Evolutionary conservation across 2,113 vertebrate genomes (phyloP).

Genomic region (Rhinogobius similis): DNA sequence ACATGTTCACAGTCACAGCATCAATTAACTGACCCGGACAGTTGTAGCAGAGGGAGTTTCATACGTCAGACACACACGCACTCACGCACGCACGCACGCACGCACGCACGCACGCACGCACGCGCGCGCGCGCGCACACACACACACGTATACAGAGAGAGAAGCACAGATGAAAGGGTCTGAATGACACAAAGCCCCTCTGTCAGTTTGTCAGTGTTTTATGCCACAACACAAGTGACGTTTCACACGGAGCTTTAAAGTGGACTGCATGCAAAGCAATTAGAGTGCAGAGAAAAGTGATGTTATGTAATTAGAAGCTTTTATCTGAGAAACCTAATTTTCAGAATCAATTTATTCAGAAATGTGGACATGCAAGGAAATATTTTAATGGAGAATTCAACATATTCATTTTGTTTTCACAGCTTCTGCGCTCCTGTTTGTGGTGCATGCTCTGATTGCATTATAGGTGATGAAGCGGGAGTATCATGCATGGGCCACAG

Average conservation of each 20-base stretch:
- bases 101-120: too few species aligned
- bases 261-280: background rate
- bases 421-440: background rate
- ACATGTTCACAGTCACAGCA: slow-evolving; percentile 62
- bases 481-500: too few species aligned
- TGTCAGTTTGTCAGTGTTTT: slow-evolving; percentile 23
- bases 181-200: slow-evolving; percentile 25
- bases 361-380: background rate
- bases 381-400: background rate
- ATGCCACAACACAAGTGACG: slow-evolving; percentile 21
- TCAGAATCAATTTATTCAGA: background rate
- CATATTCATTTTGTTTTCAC: background rate
- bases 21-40: slow-evolving; percentile 65
- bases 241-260: slow-evolving; percentile 10
- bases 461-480: too few species aligned
- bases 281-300: background rate
- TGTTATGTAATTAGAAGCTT: background rate
- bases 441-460: background rate
- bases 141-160: background rate
- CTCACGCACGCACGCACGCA: too few species aligned
- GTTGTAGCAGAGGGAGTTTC: slow-evolving; percentile 26
- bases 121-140: too few species aligned
- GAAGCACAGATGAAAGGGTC: slow-evolving; percentile 16
- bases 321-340: background rate
- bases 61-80: background rate